phyloP scores from a whole-genome alignment of 1,140 invertebrate genomes.

The Papilio polyxenes region DNA sequence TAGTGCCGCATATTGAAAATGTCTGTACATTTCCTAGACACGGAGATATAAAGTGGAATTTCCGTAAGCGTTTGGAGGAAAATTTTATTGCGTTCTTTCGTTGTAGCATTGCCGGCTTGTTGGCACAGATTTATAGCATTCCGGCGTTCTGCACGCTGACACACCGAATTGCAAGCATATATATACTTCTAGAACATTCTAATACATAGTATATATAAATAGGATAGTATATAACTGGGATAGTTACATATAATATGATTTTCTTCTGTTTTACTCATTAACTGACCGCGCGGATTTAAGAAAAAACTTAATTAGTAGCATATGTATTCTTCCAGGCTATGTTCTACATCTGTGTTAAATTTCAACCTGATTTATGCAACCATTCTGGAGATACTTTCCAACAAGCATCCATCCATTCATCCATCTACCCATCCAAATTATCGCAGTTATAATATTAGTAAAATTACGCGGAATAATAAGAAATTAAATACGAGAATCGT shows the following conservation, averaged over 20 bases:
- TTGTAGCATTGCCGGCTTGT: neutral
- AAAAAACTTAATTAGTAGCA: no score
- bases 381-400: no score
- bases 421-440: no score
- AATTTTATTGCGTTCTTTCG: conserved; percentile 12
- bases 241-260: neutral
- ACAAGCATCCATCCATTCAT: no score
- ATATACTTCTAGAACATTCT: neutral
- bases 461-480: no score
- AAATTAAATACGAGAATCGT: no score
- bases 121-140: conserved; percentile 2
- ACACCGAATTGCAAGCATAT: neutral
- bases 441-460: no score
- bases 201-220: neutral
- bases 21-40: neutral
- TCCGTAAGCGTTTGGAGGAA: conserved; percentile 4
- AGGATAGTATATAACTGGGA: neutral
- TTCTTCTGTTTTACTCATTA: neutral
- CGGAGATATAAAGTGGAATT: neutral
- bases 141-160: neutral
- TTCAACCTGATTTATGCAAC: no score
- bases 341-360: no score
- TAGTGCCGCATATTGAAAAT: neutral
- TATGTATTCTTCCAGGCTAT: no score
- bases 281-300: no score